These are phyloP conservation scores for Gyps fulvus DNA, from an alignment of 2,113 vertebrate species.

Conservation along the genomic window DNA sequence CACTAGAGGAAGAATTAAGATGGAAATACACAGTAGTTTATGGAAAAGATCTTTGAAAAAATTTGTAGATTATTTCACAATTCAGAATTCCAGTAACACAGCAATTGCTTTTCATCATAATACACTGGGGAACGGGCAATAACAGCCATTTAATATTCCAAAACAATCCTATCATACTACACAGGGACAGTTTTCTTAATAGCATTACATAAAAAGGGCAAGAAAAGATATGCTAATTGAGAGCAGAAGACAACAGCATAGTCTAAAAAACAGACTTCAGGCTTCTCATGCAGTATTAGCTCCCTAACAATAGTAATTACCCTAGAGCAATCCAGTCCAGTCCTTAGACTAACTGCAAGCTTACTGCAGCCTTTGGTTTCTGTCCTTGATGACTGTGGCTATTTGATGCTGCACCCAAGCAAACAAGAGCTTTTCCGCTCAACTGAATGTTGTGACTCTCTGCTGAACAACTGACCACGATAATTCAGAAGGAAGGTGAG, in stretches of 20 bases:
- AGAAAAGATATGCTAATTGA: background rate
- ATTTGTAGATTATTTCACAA: background rate
- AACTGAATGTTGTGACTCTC: accelerated
- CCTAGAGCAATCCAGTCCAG: background rate
- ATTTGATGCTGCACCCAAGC: background rate
- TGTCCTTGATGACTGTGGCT: background rate
- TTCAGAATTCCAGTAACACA: background rate
- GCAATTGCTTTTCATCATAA: background rate
- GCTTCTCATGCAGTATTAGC: background rate
- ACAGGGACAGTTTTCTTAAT: background rate
- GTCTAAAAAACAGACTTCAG: background rate
- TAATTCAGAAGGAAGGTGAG: background rate
- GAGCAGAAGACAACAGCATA: background rate
- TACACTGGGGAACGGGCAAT: background rate
- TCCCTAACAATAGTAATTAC: background rate
- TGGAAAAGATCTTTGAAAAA: background rate
- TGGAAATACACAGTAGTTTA: background rate
- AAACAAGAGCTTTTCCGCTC: background rate
- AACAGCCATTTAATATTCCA: background rate
- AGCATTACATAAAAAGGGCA: background rate
- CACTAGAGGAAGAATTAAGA: background rate
- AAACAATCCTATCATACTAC: background rate
- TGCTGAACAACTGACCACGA: background rate
- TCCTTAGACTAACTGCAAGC: background rate
- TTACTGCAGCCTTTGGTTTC: background rate